These are phyloP conservation scores for Eufriesea mexicana DNA, from an alignment of 1,140 invertebrate genomes.

Conservation along the genomic window DNA sequence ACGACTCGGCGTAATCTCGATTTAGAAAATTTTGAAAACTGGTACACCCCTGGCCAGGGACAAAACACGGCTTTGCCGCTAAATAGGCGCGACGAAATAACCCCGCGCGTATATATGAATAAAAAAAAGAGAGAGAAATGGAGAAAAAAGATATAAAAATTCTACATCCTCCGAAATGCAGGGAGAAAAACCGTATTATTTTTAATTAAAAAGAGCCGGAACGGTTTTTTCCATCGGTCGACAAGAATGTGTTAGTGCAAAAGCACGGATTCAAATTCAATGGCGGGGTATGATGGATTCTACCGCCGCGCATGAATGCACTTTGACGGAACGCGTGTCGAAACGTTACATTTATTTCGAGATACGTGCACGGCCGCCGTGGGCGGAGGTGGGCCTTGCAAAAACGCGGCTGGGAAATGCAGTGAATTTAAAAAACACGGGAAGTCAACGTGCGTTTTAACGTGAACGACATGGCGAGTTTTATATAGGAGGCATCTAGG, in stretches of 20 bases:
- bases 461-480: constrained; percentile 30
- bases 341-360: constrained; percentile 61
- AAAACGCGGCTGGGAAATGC: constrained; percentile 42
- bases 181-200: constrained; percentile 24
- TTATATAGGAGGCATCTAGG: neutral
- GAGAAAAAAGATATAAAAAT: neutral
- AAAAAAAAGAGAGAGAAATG: neutral
- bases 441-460: constrained; percentile 55
- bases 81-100: constrained; percentile 22
- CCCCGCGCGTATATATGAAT: neutral
- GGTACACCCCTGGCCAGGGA: neutral
- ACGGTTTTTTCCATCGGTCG: constrained; percentile 20
- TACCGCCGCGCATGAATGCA: constrained; percentile 51
- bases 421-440: constrained; percentile 55
- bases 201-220: constrained; percentile 43
- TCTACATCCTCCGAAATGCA: neutral
- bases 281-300: constrained; percentile 44
- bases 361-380: constrained; percentile 21
- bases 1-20: constrained; percentile 5
- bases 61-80: neutral
- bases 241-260: constrained; percentile 26
- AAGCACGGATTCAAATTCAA: constrained; percentile 45
- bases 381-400: neutral
- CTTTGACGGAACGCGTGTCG: constrained; percentile 56
- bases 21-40: constrained; percentile 35